Evolutionary conservation across 2,113 vertebrate species (phyloP), one percentile per base, ranked within the genome.

Genomic region (Genyomyrus donnyi): DNA sequence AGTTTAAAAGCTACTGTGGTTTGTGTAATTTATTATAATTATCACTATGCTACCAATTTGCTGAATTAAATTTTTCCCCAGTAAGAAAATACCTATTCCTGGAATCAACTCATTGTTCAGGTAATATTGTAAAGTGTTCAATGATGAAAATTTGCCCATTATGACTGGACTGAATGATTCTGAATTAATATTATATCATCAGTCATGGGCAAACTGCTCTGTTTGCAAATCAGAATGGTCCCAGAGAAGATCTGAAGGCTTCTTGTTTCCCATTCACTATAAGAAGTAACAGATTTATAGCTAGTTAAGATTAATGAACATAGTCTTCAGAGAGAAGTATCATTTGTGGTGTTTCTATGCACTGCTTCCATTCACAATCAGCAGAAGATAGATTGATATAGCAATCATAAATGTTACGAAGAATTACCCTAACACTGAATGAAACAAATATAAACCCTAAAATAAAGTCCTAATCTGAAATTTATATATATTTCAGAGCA

Each of bases 111-210:
- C 35, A 42, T 42, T 80, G 35, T 80, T 80, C 13, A 80, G 31
- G 35, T 80, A 17, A 3, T 80, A 80, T 19, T 42, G 5, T 80
- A 39, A 80, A 77, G 11, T 77, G 70, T 31, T 77, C 70, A 35
- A 77, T 19, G 53, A 56, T 56, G 53, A 56, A 70, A 70, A 70
- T 70, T 31, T 70, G 24, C 62, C 62, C 62, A 31, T 31, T 70
- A 70, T 31, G n/a, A 70, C 62, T 27, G 31, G 70, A 77, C 70
- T 77, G 70, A 77, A 77, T 39, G 70, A 77, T 77, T 77, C 11
- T 45, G 42, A 88, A 45, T 88, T 39, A 88, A 88, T 88, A 88
- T 48, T 88, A 42, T 48, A 31, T 46, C 58, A 74, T 53, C 58
- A 52, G 45, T 24, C n/a, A 70, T 77, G 48, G 74, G 48, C n/a